Evolutionary conservation across 2,888 invertebrate genomes (phyloP).

Genomic region (Taphrorychus bicolor): DNA sequence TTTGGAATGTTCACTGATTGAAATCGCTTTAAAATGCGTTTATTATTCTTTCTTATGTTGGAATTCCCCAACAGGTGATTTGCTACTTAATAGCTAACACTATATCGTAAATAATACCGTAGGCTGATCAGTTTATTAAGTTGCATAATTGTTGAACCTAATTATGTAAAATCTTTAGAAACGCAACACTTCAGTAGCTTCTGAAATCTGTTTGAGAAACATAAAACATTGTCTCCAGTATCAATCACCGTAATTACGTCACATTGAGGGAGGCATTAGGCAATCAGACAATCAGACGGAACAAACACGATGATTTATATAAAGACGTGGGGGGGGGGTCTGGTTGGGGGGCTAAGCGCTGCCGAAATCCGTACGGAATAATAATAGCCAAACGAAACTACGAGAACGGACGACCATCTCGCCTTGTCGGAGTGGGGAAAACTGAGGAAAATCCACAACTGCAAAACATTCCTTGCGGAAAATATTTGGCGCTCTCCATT

Average conservation of each 20-base stretch:
- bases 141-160: background rate
- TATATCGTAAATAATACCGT: too few species aligned
- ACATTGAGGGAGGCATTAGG: background rate
- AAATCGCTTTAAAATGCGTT: too few species aligned
- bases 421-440: background rate
- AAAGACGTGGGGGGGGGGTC: background rate
- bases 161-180: too few species aligned
- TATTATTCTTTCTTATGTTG: too few species aligned
- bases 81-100: too few species aligned
- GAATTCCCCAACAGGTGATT: too few species aligned
- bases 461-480: background rate
- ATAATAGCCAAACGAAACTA: background rate
- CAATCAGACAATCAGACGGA: background rate
- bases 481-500: background rate
- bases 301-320: background rate
- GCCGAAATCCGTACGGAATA: background rate
- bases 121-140: too few species aligned
- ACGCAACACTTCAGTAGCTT: background rate
- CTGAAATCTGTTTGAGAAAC: background rate
- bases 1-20: too few species aligned
- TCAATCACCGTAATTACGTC: background rate
- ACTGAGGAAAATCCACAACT: background rate
- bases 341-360: background rate
- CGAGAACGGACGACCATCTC: background rate
- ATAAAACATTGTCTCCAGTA: background rate